Percentiles rank a stretch among this genome's conserved stretches.
Conservation (phyloP, 2,888 invertebrate species). For the Cylloceria caligata region DNA sequence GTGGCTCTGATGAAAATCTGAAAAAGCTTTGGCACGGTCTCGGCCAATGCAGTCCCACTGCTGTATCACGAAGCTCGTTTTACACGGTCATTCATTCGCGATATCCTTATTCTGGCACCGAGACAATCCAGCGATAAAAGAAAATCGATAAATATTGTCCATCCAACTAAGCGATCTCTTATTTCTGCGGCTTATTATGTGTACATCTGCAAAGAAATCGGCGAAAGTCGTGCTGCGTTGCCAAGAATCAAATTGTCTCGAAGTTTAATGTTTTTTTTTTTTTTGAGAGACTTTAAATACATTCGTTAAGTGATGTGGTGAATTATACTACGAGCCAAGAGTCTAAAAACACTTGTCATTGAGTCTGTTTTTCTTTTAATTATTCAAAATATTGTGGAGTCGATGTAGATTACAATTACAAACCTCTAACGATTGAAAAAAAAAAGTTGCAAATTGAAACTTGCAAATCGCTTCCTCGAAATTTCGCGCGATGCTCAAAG, state of each 20-base stretch:
- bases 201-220: neutral
- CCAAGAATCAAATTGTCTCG: neutral
- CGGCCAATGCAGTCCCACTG: constrained; percentile 49
- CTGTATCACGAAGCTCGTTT: constrained; percentile 25
- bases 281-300: neutral
- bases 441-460: no score
- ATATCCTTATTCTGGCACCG: constrained; percentile 52
- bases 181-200: constrained; percentile 11
- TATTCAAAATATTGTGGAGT: neutral
- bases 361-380: neutral
- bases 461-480: no score
- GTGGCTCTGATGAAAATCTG: constrained; percentile 49
- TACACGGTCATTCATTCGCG: constrained; percentile 55
- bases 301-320: neutral
- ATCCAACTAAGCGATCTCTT: neutral
- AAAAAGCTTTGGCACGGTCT: constrained; percentile 49
- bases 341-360: neutral
- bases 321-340: neutral
- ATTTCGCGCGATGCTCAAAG: no score
- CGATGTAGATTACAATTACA: neutral
- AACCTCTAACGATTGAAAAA: neutral
- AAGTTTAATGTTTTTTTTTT: neutral
- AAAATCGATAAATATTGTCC: constrained; percentile 13
- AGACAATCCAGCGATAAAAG: constrained; percentile 29
- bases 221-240: neutral